These are phyloP conservation scores for Perca schrenkii DNA, from an alignment of 2,113 vertebrate species.

Conservation along the genomic window DNA sequence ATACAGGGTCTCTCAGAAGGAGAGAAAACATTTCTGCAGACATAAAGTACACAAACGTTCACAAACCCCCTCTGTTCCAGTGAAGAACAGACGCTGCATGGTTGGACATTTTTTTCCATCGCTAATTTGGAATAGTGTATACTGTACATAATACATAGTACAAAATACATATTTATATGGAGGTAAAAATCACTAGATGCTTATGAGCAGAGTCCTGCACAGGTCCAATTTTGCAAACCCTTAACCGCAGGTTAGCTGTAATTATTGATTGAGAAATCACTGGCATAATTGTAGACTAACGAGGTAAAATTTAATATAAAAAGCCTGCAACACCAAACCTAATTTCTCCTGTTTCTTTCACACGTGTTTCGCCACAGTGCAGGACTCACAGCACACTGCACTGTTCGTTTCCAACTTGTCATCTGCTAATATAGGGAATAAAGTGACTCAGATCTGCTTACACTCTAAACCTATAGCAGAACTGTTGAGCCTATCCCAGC, in stretches of 20 bases:
- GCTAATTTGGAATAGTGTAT: conserved; percentile 32
- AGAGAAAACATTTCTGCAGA: conserved; percentile 68
- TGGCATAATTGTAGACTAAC: background rate
- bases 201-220: background rate
- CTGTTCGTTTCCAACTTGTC: background rate
- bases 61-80: conserved; percentile 67
- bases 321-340: background rate
- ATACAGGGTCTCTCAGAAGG: conserved; percentile 37
- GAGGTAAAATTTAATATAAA: background rate
- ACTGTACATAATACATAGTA: conserved; percentile 24
- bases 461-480: background rate
- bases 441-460: background rate
- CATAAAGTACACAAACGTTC: conserved; percentile 69
- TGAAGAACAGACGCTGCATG: conserved; percentile 22
- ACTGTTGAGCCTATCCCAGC: background rate
- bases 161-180: conserved; percentile 21
- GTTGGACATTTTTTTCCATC: conserved; percentile 35
- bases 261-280: background rate
- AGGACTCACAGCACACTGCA: background rate
- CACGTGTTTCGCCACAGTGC: background rate
- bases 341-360: background rate
- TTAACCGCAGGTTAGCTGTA: background rate
- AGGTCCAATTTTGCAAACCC: background rate
- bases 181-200: background rate
- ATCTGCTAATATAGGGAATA: background rate